Evolutionary conservation across 2,113 vertebrate species (phyloP), one percentile per base, ranked within the genome.

Genomic region (Ploceus nigricollis): DNA sequence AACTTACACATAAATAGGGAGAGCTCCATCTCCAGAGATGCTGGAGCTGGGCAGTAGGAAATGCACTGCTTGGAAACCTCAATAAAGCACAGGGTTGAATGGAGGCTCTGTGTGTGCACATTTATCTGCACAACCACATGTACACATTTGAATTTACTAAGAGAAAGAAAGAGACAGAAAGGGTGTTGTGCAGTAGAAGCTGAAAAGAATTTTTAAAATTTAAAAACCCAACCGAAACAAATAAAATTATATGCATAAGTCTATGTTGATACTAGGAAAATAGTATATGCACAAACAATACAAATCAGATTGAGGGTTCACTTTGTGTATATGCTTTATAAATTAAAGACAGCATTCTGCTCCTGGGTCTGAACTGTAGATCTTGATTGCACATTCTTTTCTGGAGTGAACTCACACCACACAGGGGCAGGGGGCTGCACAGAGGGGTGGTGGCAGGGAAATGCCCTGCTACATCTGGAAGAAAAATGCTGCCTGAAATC

Each of bases 291-390:
- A 78, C 60, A 93, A 88, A 66, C 37, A 92, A 80, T 90, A 73
- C 51, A 89, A 93, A 81, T 86, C 45, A 66, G 50, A 77, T 70
- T 83, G 77, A 70, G 60, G 23, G 69, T 64, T 90, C 51, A 60
- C 39, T 90, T 69, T 1, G 8, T 50, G 17, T 58, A n/a, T 58
- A 28, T 3, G 1, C 21, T 84, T 73, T 83, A 68, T 54, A 92
- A 90, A 90, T 95, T 64, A 92, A 87, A 96, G 76, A 78, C 57
- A 92, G 84, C 33, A 68, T 89, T 90, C 30, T 89, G 51, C 68
- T 95, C 39, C 86, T 87, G 69, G 76, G 71, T 87, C 44, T 89
- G 48, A 92, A 64, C 27, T 60, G 39, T 11, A 71, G n/a, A 57
- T 54, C 57, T 88, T 0, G 0, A 57, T 21, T 87, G 37, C 31